Evolutionary conservation across 2,888 invertebrate genomes (phyloP).

Genomic region (Tineola bisselliella): DNA sequence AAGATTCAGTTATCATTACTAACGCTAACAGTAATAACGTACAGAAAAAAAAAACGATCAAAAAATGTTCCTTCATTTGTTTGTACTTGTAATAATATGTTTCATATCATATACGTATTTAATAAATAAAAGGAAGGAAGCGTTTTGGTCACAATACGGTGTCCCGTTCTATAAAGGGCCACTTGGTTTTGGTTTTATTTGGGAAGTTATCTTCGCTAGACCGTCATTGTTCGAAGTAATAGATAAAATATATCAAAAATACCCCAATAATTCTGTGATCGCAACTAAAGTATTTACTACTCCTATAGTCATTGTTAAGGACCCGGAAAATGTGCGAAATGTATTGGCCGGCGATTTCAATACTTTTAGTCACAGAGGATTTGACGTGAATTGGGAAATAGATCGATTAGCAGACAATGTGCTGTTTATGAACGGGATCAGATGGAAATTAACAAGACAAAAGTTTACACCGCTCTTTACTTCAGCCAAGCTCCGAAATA

Average conservation of each 20-base stretch:
- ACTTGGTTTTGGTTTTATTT: not conserved
- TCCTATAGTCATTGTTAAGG: constrained; percentile 28
- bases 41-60: not conserved
- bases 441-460: constrained; percentile 43
- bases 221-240: not conserved
- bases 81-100: not conserved
- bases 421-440: constrained; percentile 29
- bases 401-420: constrained; percentile 34
- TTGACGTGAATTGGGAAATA: constrained; percentile 23
- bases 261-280: not conserved
- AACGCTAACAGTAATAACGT: too few species aligned
- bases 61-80: not conserved
- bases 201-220: not conserved
- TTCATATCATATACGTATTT: not conserved
- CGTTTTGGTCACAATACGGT: constrained; percentile 13
- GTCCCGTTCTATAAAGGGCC: constrained; percentile 1
- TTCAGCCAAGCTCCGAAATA: constrained; percentile 38
- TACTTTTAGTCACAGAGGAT: constrained; percentile 32
- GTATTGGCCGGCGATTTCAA: constrained; percentile 31
- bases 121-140: not conserved
- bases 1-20: too few species aligned
- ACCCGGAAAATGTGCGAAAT: constrained; percentile 29
- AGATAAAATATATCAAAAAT: not conserved
- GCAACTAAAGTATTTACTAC: constrained; percentile 9
- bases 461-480: constrained; percentile 45